Conservation (phyloP, 2,113 vertebrate species). For the Xiphias gladius region DNA sequence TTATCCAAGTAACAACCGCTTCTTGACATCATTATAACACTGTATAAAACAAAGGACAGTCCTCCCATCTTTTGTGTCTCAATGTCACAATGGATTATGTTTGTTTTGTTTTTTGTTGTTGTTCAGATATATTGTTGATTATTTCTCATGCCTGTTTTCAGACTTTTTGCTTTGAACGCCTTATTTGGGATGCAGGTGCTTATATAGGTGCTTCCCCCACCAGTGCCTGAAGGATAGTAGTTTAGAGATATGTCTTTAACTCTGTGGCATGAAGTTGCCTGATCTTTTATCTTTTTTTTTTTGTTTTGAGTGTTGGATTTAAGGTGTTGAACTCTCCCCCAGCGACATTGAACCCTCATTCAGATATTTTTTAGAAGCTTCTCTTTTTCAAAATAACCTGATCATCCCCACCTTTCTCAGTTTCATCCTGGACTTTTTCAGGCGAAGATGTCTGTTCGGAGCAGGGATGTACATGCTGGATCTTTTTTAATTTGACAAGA, state of each 20-base stretch:
- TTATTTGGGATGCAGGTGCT: constrained; percentile 70
- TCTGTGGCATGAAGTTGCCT: background rate
- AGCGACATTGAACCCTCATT: constrained; percentile 4
- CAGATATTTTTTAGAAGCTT: constrained; percentile 19
- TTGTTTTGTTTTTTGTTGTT: constrained; percentile 29
- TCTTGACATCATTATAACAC: background rate
- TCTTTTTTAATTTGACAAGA: background rate
- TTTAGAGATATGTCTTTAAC: background rate
- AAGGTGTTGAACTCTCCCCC: background rate
- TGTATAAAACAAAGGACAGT: constrained; percentile 34
- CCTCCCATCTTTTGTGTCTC: constrained; percentile 25
- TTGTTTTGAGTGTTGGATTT: constrained; percentile 13
- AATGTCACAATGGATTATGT: background rate
- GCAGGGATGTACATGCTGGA: constrained; percentile 18
- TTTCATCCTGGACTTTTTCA: constrained; percentile 14
- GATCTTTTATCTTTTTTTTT: background rate
- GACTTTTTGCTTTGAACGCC: constrained; percentile 60
- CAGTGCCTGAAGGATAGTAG: constrained; percentile 75
- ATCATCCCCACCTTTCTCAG: background rate
- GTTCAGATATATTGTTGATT: constrained; percentile 9
- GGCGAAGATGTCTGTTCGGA: background rate
- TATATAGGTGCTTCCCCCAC: constrained; percentile 54
- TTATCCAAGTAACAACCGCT: background rate
- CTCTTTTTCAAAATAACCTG: background rate
- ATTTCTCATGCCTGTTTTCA: constrained; percentile 28